A percentile compares a stretch with the other conserved stretches of the same genome.
Conservation (phyloP, 2,797 vertebrate genomes). For the Syndactyla subalaris region DNA sequence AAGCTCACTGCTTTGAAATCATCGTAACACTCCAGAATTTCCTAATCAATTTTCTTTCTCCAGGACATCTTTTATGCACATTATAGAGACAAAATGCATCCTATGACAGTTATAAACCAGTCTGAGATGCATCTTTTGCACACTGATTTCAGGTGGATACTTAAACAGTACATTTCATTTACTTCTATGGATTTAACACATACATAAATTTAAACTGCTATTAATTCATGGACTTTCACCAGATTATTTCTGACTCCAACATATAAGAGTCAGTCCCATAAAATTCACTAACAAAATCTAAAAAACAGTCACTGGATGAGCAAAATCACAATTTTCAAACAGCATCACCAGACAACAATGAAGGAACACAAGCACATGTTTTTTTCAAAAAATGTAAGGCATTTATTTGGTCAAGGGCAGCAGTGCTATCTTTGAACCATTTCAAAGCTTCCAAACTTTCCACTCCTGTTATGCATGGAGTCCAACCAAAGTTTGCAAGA, state of each 20-base stretch:
- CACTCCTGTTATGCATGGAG: neutral
- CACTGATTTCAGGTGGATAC: neutral
- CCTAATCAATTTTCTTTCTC: neutral
- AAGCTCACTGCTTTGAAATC: neutral
- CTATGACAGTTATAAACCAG: neutral
- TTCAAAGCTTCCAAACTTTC: constrained; percentile 5
- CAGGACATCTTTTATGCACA: neutral
- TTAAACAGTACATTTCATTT: neutral
- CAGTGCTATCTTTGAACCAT: neutral
- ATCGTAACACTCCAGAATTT: neutral
- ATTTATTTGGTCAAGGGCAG: neutral
- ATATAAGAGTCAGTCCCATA: neutral
- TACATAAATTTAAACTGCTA: neutral
- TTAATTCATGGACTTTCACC: neutral
- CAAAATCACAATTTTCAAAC: neutral
- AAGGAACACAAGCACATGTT: neutral
- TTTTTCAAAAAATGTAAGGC: neutral
- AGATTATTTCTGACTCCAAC: neutral
- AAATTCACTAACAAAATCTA: neutral
- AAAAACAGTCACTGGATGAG: neutral
- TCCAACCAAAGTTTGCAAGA: constrained; percentile 5
- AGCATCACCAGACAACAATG: neutral
- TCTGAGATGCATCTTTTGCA: neutral
- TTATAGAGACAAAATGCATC: neutral
- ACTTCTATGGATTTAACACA: neutral